Conservation (phyloP, 2,797 vertebrate genomes). For the Taenioides sp. region DNA sequence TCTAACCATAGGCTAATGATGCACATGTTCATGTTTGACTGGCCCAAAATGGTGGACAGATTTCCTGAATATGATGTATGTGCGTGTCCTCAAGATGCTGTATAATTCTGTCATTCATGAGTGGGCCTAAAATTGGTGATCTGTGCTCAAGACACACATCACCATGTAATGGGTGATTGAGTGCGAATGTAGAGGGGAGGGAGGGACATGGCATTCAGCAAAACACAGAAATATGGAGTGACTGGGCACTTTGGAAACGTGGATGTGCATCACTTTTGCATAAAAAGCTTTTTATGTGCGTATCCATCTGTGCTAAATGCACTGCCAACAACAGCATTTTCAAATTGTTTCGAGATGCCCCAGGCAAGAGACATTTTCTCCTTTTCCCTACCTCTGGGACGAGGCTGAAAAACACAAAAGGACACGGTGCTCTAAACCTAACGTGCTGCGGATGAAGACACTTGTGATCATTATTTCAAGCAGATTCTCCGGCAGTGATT, state of each 20-base stretch:
- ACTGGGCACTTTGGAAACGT: slow-evolving; percentile 42
- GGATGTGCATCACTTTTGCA: slow-evolving; percentile 45
- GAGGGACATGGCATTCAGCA: slow-evolving; percentile 26
- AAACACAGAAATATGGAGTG: slow-evolving; percentile 42
- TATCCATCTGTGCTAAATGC: slow-evolving; percentile 60
- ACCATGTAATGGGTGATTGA: slow-evolving; percentile 40
- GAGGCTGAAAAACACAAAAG: slow-evolving; percentile 31
- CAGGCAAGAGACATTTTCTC: slow-evolving; percentile 32
- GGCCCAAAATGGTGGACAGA: slow-evolving; percentile 39
- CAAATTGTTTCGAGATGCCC: slow-evolving; percentile 49
- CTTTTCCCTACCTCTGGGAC: slow-evolving; percentile 38
- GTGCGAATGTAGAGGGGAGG: slow-evolving; percentile 28
- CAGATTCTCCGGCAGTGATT: slow-evolving; percentile 7
- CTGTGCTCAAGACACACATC: slow-evolving; percentile 49
- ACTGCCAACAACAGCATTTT: slow-evolving; percentile 45
- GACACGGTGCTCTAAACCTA: slow-evolving; percentile 22
- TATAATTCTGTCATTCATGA: slow-evolving; percentile 60
- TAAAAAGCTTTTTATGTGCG: slow-evolving; percentile 59
- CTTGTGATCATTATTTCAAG: slow-evolving; percentile 23
- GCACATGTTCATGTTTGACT: slow-evolving; percentile 32
- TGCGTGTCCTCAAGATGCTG: slow-evolving; percentile 41
- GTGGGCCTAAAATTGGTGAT: slow-evolving; percentile 61
- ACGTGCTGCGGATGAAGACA: slow-evolving; percentile 21
- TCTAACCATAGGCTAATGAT: slow-evolving; percentile 29
- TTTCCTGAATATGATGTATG: slow-evolving; percentile 42